Evolutionary conservation across 2,888 invertebrate genomes (phyloP), one percentile per base, ranked within the genome.

Genomic region (Hydraecia micacea): DNA sequence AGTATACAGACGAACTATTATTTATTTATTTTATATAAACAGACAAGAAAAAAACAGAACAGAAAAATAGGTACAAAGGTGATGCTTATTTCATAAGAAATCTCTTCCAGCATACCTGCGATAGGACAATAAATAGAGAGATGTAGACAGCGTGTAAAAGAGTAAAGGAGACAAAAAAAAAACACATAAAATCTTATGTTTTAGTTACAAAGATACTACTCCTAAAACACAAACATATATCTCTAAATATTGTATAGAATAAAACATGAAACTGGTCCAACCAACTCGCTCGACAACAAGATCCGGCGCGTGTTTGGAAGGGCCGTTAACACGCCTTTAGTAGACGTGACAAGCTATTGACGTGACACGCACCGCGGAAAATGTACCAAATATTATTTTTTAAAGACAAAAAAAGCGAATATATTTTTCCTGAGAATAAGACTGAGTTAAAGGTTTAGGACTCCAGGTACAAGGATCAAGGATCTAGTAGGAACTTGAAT

Each of bases 341-440:
- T 62, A 73, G 42, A 65, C 49, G 71, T 73, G 79, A 76, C 86
- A 79, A 86, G 79, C 75, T 62, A 75, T 79, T 62, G 86, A 79
- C 63, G 72, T 78, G 83, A 73, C 83, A 70, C 62, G 60, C 62
- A 46, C 42, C 49, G 63, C 52, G 55, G 65, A 62, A 84, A 84
- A 84, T 74, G 66, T 62, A 36, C 39, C 42, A 80, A 80, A 84
- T 74, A 74, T 67, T 80, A 32, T 73, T 84, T 84, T 58, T 70
- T 15, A n/a, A 52, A 73, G 42, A 65, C 49, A 69, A 66, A 83
- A 66, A 83, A 60, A 18, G 46, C 13, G 18, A 52, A 62, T n/a
- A 63, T 79, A 15, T 84, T 84, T 80, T 80, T 80, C 58, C 70
- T 66, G 52, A 65, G 18, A 60, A 69, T 13, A 63, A n/a, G 6